Base-by-base conservation (phyloP, 2,113 vertebrate species). In the Psilopogon haemacephalus region DNA sequence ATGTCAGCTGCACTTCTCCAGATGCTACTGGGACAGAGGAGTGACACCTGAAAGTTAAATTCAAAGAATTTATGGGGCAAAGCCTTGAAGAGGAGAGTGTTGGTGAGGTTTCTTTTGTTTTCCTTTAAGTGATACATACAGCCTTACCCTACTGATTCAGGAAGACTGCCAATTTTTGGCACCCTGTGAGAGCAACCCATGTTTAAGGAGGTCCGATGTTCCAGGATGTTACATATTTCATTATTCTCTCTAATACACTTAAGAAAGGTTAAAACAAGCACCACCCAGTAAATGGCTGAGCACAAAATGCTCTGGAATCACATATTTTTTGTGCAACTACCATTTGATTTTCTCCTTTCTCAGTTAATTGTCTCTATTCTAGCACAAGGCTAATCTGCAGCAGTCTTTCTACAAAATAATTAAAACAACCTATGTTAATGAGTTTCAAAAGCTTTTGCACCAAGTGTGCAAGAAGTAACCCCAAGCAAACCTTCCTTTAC, bases 51-150 rank as follows among this genome's bases (percentile, higher is more conserved):
- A 33, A 73, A 55, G 21, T n/a, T 35, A 46, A 55, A 81, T 32
- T 60, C 70, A 81, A 64, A 87, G 44, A 81, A 87, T n/a, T 19
- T n/a, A 40, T 4, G 16, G 32, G 16, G 23, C 64, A 73, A 60
- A 68, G 60, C 2, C 24, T 77, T 58, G 20, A 17, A 5, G 12
- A 35, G 13, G 27, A 10, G 63, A 26, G 48, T 26, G 68, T n/a
- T 11, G 16, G 15, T 11, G 30, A 3, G 0, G 0, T 5, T 11
- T 14, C 16, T 55, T 55, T 32, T 11, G 11, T 55, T 59, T 71
- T 54, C 28, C 48, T 87, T 77, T 52, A 60, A 87, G 24, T 1
- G 24, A 54, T 3, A 38, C 68, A 42, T 26, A 48, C 2, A 7
- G 59, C 16, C 26, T 62, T 58, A 44, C 14, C 16, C 55, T 37